Evolutionary conservation across 2,113 vertebrate genomes (phyloP).

Genomic region (Malurus cyaneus): DNA sequence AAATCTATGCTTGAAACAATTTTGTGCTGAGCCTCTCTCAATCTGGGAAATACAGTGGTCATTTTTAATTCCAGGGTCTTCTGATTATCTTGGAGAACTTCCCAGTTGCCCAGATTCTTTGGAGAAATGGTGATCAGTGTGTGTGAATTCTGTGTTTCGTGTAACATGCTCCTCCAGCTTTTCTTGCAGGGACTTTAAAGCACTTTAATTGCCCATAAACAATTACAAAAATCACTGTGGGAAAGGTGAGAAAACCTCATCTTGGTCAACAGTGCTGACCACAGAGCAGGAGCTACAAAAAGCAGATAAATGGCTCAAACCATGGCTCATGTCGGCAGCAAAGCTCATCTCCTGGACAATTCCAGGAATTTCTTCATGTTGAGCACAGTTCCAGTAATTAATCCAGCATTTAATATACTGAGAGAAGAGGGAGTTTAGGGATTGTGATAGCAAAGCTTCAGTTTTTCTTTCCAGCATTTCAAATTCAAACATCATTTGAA

Average conservation of each 20-base stretch:
- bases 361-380: neutral
- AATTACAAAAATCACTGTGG: neutral
- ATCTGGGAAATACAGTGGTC: neutral
- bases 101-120: neutral
- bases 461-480: neutral
- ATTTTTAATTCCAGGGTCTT: neutral
- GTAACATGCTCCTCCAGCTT: neutral
- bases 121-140: neutral
- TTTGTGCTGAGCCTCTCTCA: neutral
- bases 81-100: neutral
- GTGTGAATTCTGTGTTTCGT: neutral
- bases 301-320: neutral
- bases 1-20: neutral
- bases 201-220: neutral
- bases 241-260: neutral
- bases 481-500: accelerated
- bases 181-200: neutral
- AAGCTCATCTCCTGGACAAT: accelerated
- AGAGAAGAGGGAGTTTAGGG: neutral
- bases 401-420: neutral
- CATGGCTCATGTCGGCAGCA: accelerated
- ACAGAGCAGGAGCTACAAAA: neutral
- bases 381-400: neutral
- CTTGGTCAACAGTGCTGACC: neutral
- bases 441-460: neutral